Conservation (phyloP, 1,140 invertebrate species). For the Magallana ariakensis region DNA sequence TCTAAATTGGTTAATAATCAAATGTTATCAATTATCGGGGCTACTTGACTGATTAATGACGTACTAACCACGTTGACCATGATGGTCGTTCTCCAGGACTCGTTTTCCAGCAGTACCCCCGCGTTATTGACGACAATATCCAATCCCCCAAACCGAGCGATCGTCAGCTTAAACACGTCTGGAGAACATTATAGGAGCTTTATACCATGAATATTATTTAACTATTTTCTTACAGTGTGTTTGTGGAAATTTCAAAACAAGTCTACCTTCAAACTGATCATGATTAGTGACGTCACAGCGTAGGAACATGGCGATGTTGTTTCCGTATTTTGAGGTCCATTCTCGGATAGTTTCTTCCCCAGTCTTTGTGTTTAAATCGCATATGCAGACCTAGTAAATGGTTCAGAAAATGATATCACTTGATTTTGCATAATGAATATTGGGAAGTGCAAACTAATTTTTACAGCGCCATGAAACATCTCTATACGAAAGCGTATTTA, state of each 20-base stretch:
- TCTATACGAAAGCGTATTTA: no score
- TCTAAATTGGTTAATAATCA: no score
- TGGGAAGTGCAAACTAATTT: no score
- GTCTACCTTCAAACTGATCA: slow-evolving; percentile 85
- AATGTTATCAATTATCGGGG: no score
- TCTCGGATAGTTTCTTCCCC: slow-evolving; percentile 56
- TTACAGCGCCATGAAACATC: no score
- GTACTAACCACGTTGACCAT: slow-evolving; percentile 65
- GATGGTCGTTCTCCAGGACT: slow-evolving; percentile 57
- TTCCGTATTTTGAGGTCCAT: slow-evolving; percentile 69
- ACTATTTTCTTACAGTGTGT: not conserved
- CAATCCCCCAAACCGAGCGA: slow-evolving; percentile 61
- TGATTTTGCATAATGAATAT: no score
- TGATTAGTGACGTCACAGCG: slow-evolving; percentile 88
- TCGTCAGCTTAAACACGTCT: slow-evolving; percentile 65
- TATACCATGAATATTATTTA: not conserved
- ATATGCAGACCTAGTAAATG: slow-evolving; percentile 59
- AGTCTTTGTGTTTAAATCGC: slow-evolving; percentile 58
- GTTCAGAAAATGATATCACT: no score
- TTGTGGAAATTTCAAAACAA: not conserved
- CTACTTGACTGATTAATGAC: no score
- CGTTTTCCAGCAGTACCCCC: slow-evolving; percentile 60
- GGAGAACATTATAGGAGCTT: not conserved
- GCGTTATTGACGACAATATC: slow-evolving; percentile 74
- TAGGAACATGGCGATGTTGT: slow-evolving; percentile 86